Evolutionary conservation across 1,140 invertebrate genomes (phyloP).

Genomic region (Matsumurasca onukii): DNA sequence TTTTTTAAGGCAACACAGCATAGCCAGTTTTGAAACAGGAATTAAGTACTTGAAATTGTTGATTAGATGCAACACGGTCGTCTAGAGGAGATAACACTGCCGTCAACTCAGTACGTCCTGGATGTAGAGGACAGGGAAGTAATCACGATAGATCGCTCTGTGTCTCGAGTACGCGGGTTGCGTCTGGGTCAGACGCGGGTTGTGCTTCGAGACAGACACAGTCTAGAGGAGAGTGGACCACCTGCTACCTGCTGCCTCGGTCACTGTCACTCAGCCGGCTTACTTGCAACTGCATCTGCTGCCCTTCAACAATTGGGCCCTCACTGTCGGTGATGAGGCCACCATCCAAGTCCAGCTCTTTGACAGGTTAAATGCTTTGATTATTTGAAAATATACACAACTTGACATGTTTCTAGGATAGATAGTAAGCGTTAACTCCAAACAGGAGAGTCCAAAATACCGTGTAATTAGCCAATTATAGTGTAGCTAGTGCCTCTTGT

Average conservation of each 20-base stretch:
- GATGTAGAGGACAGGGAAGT: conserved; percentile 62
- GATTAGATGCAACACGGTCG: conserved; percentile 59
- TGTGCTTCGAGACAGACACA: conserved; percentile 61
- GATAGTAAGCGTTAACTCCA: no score
- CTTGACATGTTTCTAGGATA: no score
- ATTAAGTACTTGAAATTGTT: no score
- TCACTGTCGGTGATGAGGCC: conserved; percentile 66
- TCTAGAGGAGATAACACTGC: conserved; percentile 64
- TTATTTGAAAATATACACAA: no score
- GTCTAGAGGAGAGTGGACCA: conserved; percentile 46
- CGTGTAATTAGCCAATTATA: no score
- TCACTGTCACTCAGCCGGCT: conserved; percentile 58
- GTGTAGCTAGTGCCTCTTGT: no score
- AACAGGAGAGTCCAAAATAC: no score
- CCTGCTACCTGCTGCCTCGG: conserved; percentile 56
- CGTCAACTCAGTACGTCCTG: conserved; percentile 73
- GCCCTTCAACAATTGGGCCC: conserved; percentile 71
- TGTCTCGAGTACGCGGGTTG: conserved; percentile 53
- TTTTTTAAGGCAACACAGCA: no score
- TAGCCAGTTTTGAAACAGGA: no score
- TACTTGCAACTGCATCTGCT: conserved; percentile 61
- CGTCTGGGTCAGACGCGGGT: conserved; percentile 66
- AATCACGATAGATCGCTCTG: conserved; percentile 54
- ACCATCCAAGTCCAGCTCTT: conserved; percentile 73
- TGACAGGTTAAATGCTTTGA: no score